Conservation (phyloP, 2,113 vertebrate genomes). For the Corythaixoides concolor region DNA sequence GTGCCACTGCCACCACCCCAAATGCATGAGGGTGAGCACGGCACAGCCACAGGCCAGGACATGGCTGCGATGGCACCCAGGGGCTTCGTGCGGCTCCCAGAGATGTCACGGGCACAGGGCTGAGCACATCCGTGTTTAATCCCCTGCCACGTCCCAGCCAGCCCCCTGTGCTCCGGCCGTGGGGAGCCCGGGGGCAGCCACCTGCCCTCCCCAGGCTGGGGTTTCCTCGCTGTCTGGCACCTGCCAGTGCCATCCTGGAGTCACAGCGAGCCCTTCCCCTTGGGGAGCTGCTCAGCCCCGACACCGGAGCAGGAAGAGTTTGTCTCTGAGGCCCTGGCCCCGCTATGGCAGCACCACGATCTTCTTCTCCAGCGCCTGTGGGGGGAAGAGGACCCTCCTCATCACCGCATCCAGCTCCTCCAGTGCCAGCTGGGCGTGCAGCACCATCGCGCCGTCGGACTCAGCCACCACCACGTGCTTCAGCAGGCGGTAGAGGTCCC, state of each 20-base stretch:
- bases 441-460: constrained; percentile 74
- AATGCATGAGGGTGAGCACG: rapidly evolving
- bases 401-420: constrained; percentile 86
- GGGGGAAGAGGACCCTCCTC: constrained; percentile 85
- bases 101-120: background rate
- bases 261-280: background rate
- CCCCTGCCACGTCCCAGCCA: background rate
- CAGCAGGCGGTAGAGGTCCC: constrained; percentile 90
- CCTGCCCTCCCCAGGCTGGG: rapidly evolving
- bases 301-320: background rate
- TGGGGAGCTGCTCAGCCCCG: rapidly evolving
- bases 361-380: constrained; percentile 89
- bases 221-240: rapidly evolving
- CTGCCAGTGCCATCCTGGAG: rapidly evolving
- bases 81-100: rapidly evolving
- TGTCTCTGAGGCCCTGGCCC: background rate
- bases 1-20: rapidly evolving
- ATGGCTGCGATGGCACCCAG: rapidly evolving
- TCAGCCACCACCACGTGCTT: constrained; percentile 83
- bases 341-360: constrained; percentile 85
- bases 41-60: too few species aligned
- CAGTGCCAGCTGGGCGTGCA: constrained; percentile 91
- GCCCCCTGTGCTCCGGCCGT: rapidly evolving
- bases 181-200: rapidly evolving
- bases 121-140: background rate